phyloP scores from a whole-genome alignment of 2,797 vertebrate species.

The Typhlichthys subterraneus region DNA sequence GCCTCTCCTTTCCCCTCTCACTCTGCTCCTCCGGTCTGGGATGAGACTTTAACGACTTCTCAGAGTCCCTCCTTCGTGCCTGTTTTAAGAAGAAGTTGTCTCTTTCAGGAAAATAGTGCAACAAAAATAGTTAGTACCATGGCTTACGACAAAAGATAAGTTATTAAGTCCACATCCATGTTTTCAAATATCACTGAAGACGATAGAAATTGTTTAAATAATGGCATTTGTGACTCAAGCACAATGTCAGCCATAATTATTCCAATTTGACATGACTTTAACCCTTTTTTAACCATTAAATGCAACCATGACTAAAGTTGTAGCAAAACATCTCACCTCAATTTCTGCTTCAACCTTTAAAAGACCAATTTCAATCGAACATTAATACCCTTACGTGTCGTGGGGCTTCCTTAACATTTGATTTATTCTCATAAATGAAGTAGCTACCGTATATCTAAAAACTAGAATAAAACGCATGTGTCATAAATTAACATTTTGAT shows the following conservation, averaged over 20 bases:
- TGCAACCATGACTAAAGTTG: not conserved
- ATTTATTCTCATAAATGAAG: not conserved
- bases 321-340: conserved; percentile 1
- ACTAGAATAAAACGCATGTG: not conserved
- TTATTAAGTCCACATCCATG: conserved; percentile 52
- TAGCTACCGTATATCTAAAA: too few relatives aligned
- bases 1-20: conserved; percentile 85
- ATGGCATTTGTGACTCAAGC: too few relatives aligned
- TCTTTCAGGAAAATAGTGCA: conserved; percentile 99
- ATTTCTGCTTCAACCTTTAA: not conserved
- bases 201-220: not conserved
- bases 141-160: conserved; percentile 65
- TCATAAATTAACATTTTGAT: not conserved
- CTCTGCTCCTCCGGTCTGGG: conserved; percentile 88
- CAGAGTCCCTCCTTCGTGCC: conserved; percentile 95
- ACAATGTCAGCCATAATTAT: too few relatives aligned
- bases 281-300: not conserved
- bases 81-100: conserved; percentile 99
- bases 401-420: not conserved
- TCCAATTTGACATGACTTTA: not conserved
- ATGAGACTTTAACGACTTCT: conserved; percentile 91
- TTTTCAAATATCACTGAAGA: conserved; percentile 28
- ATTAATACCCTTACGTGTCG: not conserved
- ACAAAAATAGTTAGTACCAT: conserved; percentile 99
- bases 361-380: not conserved